Conservation (phyloP, 2,797 vertebrate species). For the Sphaeramia orbicularis region DNA sequence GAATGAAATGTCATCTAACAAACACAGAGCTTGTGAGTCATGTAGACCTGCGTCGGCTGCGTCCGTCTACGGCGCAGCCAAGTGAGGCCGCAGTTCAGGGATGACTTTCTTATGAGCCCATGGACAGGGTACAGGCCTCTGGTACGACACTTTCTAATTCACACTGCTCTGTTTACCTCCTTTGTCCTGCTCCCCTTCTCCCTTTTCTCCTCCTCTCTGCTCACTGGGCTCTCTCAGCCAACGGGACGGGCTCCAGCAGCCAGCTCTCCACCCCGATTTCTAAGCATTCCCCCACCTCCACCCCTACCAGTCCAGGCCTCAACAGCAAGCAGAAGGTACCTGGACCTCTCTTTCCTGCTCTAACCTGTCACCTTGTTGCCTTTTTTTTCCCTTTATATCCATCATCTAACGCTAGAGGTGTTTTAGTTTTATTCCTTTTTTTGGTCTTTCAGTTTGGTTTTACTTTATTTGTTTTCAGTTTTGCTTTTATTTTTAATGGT, state of each 20-base stretch:
- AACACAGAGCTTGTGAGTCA: slow-evolving; percentile 42
- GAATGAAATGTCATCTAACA: slow-evolving; percentile 66
- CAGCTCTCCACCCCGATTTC: slow-evolving; percentile 98
- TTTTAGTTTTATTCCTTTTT: too few relatives aligned
- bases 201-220: slow-evolving; percentile 19
- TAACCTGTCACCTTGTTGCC: not conserved
- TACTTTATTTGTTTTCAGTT: too few relatives aligned
- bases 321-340: slow-evolving; percentile 99
- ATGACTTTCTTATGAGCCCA: slow-evolving; percentile 51
- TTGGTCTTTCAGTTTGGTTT: too few relatives aligned
- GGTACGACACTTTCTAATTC: slow-evolving; percentile 55
- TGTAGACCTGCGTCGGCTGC: slow-evolving; percentile 36
- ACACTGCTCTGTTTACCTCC: slow-evolving; percentile 56
- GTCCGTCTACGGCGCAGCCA: slow-evolving; percentile 40
- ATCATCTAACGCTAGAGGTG: not conserved
- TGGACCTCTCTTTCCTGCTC: slow-evolving; percentile 3
- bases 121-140: slow-evolving; percentile 24
- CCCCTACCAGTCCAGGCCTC: slow-evolving; percentile 95
- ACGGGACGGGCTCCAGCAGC: slow-evolving; percentile 96
- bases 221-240: slow-evolving; percentile 83
- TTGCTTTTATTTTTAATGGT: too few relatives aligned
- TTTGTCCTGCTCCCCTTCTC: slow-evolving; percentile 2
- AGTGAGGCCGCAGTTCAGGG: slow-evolving; percentile 52
- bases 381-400: not conserved
- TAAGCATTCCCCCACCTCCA: slow-evolving; percentile 98